These are phyloP conservation scores for Neoseiulus cucumeris DNA, from an alignment of 1,140 invertebrate genomes.

Conservation along the genomic window DNA sequence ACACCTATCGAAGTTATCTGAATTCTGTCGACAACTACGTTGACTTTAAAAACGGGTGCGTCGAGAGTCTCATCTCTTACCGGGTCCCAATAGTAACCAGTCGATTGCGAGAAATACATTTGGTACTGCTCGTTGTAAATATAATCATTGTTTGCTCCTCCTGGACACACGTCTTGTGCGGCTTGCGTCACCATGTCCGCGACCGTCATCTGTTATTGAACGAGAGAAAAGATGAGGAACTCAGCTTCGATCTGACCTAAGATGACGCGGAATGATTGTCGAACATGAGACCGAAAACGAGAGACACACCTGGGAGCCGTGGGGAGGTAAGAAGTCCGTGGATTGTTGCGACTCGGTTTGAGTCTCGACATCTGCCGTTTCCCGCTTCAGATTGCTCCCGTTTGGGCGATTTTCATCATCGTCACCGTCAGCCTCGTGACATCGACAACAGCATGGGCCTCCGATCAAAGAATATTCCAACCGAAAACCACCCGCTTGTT, in stretches of 20 bases:
- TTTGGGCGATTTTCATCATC: not conserved
- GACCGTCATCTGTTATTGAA: not conserved
- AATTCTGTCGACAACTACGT: no score
- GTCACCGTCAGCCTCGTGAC: not conserved
- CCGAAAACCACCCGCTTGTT: not conserved
- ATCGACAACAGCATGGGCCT: not conserved
- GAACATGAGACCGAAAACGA: no score
- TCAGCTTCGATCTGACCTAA: no score
- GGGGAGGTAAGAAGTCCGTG: not conserved
- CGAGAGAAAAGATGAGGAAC: no score
- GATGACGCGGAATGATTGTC: no score
- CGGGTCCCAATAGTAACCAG: conserved; percentile 5
- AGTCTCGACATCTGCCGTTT: not conserved
- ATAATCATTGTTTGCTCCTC: not conserved
- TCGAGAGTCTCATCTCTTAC: not conserved
- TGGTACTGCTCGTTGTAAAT: conserved; percentile 7
- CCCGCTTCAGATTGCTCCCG: not conserved
- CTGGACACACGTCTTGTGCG: conserved; percentile 1
- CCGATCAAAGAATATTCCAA: not conserved
- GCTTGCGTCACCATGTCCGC: conserved; percentile 3
- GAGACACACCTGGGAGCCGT: not conserved
- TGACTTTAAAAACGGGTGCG: no score
- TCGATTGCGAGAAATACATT: conserved; percentile 6
- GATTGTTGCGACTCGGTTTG: not conserved
- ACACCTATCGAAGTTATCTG: no score